Percentiles rank a stretch among this genome's conserved stretches.
phyloP scores from a whole-genome alignment of 2,797 vertebrate genomes.

The Eulemur mongoz region DNA sequence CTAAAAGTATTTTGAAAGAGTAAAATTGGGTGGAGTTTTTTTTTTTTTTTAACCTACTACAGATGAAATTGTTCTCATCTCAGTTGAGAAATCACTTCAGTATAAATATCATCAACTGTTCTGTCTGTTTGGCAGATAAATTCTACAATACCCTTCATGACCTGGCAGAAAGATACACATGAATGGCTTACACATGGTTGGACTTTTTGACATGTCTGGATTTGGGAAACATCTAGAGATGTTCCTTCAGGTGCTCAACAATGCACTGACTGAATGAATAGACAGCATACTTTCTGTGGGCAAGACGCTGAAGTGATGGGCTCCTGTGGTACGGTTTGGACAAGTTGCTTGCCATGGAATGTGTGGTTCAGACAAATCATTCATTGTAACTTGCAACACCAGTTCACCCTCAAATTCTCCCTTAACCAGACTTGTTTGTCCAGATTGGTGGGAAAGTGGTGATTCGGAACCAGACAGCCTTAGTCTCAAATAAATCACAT shows the following conservation, averaged over 20 bases:
- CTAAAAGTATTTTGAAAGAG: not conserved
- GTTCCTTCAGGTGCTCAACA: not conserved
- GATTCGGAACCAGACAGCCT: not conserved
- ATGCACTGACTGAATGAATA: not conserved
- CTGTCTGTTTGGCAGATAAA: conserved; percentile 10
- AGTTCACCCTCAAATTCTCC: no score
- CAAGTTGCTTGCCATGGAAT: not conserved
- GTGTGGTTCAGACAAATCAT: not conserved
- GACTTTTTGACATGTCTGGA: not conserved
- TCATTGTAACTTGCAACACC: not conserved
- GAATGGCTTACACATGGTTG: not conserved
- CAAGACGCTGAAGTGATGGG: not conserved
- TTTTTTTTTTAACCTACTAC: not conserved
- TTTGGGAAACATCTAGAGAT: conserved; percentile 47
- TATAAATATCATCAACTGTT: not conserved
- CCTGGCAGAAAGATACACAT: not conserved
- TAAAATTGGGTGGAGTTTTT: not conserved
- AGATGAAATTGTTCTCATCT: not conserved
- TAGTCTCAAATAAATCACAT: not conserved
- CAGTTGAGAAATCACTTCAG: conserved; percentile 4
- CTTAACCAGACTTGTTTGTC: not conserved
- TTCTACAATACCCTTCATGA: not conserved
- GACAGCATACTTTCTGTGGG: accelerated
- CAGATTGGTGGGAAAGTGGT: not conserved
- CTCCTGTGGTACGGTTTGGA: not conserved